These are phyloP conservation scores for Thunnus albacares DNA, from an alignment of 2,797 vertebrate species.

Conservation along the genomic window DNA sequence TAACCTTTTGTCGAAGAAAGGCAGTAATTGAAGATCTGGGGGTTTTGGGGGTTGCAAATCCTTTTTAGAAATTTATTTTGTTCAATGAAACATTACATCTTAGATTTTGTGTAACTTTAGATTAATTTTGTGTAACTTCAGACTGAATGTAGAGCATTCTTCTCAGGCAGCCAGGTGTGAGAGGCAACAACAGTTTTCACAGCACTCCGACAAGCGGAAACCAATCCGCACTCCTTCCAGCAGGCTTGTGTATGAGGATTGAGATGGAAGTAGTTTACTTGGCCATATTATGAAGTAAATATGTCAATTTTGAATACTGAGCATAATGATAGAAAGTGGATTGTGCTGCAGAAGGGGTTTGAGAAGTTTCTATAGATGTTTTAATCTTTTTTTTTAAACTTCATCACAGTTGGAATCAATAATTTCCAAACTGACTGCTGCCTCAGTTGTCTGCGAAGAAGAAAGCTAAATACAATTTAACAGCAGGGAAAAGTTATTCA, in stretches of 20 bases:
- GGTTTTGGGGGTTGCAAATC: neutral
- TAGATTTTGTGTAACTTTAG: too few species aligned
- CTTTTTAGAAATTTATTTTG: neutral
- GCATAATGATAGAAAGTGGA: neutral
- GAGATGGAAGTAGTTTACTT: neutral
- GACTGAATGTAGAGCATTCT: neutral
- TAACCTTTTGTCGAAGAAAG: neutral
- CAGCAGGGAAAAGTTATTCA: too few species aligned
- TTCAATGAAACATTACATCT: neutral
- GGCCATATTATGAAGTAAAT: neutral
- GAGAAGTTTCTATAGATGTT: neutral
- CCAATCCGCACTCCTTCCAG: neutral
- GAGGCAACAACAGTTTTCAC: too few species aligned
- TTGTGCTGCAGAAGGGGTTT: neutral
- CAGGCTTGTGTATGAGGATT: neutral
- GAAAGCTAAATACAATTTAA: too few species aligned
- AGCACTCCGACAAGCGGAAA: too few species aligned
- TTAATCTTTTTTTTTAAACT: neutral
- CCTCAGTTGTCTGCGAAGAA: too few species aligned
- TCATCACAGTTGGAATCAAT: neutral
- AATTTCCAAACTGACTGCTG: neutral
- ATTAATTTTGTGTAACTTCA: neutral
- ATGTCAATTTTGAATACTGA: neutral
- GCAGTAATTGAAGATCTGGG: neutral
- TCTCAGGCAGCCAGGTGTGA: too few species aligned